Evolutionary conservation across 2,113 vertebrate species (phyloP).

Genomic region (Salvelinus alpinus): DNA sequence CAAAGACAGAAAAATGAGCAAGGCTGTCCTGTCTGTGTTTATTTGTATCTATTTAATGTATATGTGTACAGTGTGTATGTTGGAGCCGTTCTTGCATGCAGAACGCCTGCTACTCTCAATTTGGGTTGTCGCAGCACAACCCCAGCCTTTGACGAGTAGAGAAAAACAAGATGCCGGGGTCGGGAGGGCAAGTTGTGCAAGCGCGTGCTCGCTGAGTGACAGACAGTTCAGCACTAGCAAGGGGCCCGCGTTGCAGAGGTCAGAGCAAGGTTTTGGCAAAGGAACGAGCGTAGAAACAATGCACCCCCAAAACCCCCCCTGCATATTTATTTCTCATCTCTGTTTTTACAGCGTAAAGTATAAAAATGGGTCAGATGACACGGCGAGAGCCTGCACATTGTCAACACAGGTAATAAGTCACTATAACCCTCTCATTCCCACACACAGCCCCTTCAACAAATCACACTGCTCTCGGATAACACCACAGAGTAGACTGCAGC

Average conservation of each 20-base stretch:
- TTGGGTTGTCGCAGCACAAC: constrained; percentile 83
- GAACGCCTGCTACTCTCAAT: constrained; percentile 47
- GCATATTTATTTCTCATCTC: constrained; percentile 85
- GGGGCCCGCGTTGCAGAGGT: constrained; percentile 87
- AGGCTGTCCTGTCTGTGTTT: constrained; percentile 13
- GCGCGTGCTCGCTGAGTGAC: constrained; percentile 87
- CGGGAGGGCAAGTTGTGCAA: constrained; percentile 79
- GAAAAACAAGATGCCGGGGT: constrained; percentile 82
- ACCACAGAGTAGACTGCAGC: constrained; percentile 34
- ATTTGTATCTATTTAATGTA: not conserved
- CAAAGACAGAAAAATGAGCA: constrained; percentile 60
- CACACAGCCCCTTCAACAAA: constrained; percentile 75
- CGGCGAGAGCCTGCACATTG: constrained; percentile 88
- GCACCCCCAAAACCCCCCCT: constrained; percentile 65
- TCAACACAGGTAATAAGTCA: constrained; percentile 98
- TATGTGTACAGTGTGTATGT: not conserved
- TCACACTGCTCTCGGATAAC: constrained; percentile 80
- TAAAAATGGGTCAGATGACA: constrained; percentile 95
- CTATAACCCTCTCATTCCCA: constrained; percentile 77
- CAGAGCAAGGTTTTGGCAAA: constrained; percentile 70
- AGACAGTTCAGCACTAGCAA: constrained; percentile 87
- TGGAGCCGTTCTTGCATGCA: not conserved
- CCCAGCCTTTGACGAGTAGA: constrained; percentile 78
- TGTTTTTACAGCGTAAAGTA: constrained; percentile 92
- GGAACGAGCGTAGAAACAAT: constrained; percentile 86